Evolutionary conservation across 2,888 invertebrate species (phyloP).

Genomic region (Polydrusus cervinus): DNA sequence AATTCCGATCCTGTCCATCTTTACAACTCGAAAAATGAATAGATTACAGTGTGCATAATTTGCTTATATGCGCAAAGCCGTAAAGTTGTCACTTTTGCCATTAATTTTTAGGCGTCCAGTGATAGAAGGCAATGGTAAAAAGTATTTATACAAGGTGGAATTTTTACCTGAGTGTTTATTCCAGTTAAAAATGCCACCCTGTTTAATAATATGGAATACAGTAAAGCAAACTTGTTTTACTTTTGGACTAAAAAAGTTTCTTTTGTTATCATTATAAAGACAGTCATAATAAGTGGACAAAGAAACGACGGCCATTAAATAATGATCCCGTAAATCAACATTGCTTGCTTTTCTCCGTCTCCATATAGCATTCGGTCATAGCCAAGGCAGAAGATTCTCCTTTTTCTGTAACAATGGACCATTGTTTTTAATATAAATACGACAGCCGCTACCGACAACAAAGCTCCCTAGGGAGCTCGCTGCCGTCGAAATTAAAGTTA

Average conservation of each 20-base stretch:
- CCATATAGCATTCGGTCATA: not conserved
- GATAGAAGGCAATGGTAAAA: too few relatives aligned
- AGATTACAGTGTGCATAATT: too few relatives aligned
- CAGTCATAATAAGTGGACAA: conserved; percentile 17
- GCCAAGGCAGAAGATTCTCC: conserved; percentile 28
- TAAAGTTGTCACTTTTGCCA: too few relatives aligned
- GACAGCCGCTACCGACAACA: conserved; percentile 28
- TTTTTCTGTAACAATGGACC: conserved; percentile 28
- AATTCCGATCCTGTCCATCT: too few relatives aligned
- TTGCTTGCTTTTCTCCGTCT: conserved; percentile 17
- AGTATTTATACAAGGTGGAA: too few relatives aligned
- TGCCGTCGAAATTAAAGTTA: conserved; percentile 32
- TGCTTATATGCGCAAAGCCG: too few relatives aligned
- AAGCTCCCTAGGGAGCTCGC: conserved; percentile 30
- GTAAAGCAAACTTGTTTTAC: too few relatives aligned
- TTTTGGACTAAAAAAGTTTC: not conserved
- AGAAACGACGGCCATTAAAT: conserved; percentile 12
- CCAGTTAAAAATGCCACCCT: too few relatives aligned
- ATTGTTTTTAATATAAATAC: conserved; percentile 40
- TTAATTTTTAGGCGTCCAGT: too few relatives aligned
- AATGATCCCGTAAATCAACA: conserved; percentile 24
- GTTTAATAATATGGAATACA: too few relatives aligned
- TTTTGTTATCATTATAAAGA: conserved; percentile 7
- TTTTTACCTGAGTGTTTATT: too few relatives aligned
- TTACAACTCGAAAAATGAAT: too few relatives aligned